These are phyloP conservation scores for Gymnothorax javanicus DNA, from an alignment of 2,797 vertebrate species.

Conservation along the genomic window DNA sequence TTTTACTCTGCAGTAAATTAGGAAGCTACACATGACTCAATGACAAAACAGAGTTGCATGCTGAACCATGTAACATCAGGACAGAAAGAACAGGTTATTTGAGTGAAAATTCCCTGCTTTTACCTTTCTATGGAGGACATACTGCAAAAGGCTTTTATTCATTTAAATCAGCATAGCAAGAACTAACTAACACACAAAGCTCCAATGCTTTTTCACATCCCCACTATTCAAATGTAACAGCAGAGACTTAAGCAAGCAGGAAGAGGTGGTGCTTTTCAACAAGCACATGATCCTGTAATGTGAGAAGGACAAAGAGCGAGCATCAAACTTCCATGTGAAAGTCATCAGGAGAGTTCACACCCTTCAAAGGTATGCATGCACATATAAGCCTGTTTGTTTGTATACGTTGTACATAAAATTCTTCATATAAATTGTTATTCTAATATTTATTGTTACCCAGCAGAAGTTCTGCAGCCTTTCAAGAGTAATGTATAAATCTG, in stretches of 20 bases:
- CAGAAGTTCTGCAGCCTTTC: background rate
- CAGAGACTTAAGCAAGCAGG: background rate
- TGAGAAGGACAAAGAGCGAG: background rate
- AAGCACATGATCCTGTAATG: background rate
- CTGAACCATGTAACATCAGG: background rate
- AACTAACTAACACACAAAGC: background rate
- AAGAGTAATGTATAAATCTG: background rate
- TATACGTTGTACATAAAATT: background rate
- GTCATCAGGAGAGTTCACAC: background rate
- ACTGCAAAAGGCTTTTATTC: background rate
- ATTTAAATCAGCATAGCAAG: background rate
- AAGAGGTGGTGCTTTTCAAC: background rate
- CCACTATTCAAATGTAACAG: background rate
- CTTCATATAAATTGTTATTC: background rate
- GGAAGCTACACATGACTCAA: too few relatives aligned
- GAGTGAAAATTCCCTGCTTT: background rate
- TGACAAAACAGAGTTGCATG: too few relatives aligned
- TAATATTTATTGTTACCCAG: background rate
- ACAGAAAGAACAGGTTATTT: background rate
- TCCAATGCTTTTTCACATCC: background rate
- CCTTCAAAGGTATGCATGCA: background rate
- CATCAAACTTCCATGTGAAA: background rate
- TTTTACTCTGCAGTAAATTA: too few relatives aligned
- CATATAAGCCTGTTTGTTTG: background rate
- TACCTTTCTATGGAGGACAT: background rate